phyloP scores from a whole-genome alignment of 2,113 vertebrate species.

The Cavia porcellus region DNA sequence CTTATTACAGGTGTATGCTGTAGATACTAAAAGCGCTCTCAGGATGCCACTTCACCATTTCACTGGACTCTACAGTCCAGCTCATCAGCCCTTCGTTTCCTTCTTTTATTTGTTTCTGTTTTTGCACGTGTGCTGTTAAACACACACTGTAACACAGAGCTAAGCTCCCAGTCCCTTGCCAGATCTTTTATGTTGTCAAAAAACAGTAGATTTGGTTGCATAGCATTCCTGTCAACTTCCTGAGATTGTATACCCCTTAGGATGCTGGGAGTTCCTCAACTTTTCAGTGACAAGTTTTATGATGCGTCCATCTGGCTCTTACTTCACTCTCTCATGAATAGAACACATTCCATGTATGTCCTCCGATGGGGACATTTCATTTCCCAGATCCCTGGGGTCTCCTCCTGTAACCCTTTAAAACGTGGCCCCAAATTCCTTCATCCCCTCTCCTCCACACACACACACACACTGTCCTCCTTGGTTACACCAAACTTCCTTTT shows the following conservation, averaged over 20 bases:
- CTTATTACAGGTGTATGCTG: not conserved
- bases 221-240: not conserved
- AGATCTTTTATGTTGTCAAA: slow-evolving; percentile 31
- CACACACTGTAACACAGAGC: not conserved
- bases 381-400: slow-evolving; percentile 20
- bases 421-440: not conserved
- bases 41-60: not conserved
- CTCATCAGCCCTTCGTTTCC: not conserved
- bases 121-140: not conserved
- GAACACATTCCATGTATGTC: not conserved
- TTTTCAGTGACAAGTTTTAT: not conserved
- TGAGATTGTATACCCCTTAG: not conserved
- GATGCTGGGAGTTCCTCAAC: slow-evolving; percentile 37
- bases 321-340: not conserved
- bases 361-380: not conserved
- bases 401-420: not conserved
- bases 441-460: not conserved
- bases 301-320: not conserved
- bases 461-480: not conserved
- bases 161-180: not conserved
- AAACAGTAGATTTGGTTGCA: not conserved
- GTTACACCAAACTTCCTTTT: not conserved
- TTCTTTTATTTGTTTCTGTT: not conserved
- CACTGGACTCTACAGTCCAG: not conserved
- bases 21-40: not conserved